Evolutionary conservation across 2,888 invertebrate species (phyloP).

Genomic region (Heteropelma amictum): DNA sequence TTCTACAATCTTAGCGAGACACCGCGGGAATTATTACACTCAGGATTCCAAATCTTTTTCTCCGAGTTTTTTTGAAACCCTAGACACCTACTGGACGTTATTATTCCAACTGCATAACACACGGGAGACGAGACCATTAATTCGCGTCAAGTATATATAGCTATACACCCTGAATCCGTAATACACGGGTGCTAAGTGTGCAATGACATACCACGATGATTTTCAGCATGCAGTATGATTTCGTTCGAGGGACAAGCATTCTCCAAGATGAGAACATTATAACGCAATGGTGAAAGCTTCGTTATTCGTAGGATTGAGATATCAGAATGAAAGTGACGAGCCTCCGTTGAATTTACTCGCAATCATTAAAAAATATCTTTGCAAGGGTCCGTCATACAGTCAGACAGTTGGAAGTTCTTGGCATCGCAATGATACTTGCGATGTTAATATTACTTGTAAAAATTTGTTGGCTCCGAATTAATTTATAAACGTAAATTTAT

Average conservation of each 20-base stretch:
- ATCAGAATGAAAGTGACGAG: not conserved
- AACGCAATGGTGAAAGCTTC: not conserved
- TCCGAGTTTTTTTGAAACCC: slow-evolving; percentile 2
- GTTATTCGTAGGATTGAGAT: not conserved
- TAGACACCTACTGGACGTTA: slow-evolving; percentile 6
- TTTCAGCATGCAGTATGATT: not conserved
- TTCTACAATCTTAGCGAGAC: slow-evolving; percentile 1
- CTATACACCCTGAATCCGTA: not conserved
- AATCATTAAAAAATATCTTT: too few relatives aligned
- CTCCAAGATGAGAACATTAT: slow-evolving; percentile 15
- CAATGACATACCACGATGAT: slow-evolving; percentile 24
- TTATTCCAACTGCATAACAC: not conserved
- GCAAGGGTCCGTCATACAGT: too few relatives aligned
- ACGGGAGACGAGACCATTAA: slow-evolving; percentile 16
- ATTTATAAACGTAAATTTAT: too few relatives aligned
- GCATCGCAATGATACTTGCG: too few relatives aligned
- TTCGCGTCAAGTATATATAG: not conserved
- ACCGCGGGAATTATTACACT: slow-evolving; percentile 23
- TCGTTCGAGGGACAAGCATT: not conserved
- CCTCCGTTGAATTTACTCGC: too few relatives aligned
- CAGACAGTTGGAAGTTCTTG: too few relatives aligned
- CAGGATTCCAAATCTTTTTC: not conserved
- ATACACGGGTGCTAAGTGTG: not conserved
- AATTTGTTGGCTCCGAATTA: too few relatives aligned
- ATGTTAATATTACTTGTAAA: too few relatives aligned